These are phyloP conservation scores for Galemys pyrenaicus DNA, from an alignment of 2,113 vertebrate species.

Conservation along the genomic window DNA sequence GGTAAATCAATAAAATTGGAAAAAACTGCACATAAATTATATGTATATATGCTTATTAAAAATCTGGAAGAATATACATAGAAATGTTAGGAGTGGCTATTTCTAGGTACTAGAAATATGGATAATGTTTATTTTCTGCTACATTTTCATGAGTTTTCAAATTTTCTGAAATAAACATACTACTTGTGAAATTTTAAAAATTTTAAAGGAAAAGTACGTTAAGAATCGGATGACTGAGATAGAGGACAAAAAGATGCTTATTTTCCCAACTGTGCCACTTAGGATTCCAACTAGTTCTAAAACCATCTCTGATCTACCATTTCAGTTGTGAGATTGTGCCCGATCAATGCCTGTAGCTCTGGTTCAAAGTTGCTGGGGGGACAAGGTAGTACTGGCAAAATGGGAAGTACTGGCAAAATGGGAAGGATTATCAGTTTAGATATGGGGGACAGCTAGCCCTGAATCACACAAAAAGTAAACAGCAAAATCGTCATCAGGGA, in stretches of 20 bases:
- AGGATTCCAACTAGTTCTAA: not conserved
- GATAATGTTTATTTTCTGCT: too few relatives aligned
- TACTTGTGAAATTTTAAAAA: too few relatives aligned
- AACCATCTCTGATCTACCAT: constrained; percentile 21
- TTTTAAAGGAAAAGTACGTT: too few relatives aligned
- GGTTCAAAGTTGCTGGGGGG: constrained; percentile 15
- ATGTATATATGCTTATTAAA: too few relatives aligned
- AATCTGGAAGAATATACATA: too few relatives aligned
- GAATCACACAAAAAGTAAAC: constrained; percentile 22
- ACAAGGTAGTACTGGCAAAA: constrained; percentile 27
- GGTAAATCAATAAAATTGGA: too few relatives aligned
- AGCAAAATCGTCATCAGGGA: constrained; percentile 16
- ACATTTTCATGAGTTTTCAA: too few relatives aligned
- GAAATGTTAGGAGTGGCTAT: too few relatives aligned
- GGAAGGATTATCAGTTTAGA: not conserved
- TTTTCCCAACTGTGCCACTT: not conserved
- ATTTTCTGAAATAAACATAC: too few relatives aligned
- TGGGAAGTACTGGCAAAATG: not conserved
- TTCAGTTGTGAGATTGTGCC: not conserved
- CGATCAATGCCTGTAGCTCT: not conserved
- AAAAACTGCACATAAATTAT: too few relatives aligned
- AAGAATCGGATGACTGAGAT: not conserved
- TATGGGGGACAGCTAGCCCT: not conserved
- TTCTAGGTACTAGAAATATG: too few relatives aligned
- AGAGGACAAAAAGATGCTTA: constrained; percentile 6